Conservation (phyloP, 35 echinoderm and acorn worm genomes). For the Anneissia japonica region DNA sequence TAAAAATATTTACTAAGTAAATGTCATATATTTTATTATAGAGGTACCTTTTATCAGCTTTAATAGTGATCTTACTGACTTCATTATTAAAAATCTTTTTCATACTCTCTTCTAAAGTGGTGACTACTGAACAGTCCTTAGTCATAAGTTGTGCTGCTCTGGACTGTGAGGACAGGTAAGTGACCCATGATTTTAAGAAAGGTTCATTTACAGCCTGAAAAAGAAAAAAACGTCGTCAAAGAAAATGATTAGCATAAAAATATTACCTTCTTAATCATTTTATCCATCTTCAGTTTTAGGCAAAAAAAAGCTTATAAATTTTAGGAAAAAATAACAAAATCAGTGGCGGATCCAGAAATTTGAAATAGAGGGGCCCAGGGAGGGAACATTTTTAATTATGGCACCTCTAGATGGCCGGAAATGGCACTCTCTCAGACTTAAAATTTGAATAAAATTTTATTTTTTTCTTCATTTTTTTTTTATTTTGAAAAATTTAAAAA, state of each 20-base stretch:
- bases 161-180: conserved; percentile 72
- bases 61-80: conserved; percentile 68
- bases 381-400: too few species aligned
- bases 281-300: neutral
- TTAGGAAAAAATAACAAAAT: neutral
- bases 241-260: neutral
- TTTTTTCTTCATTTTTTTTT: too few species aligned
- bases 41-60: conserved; percentile 99
- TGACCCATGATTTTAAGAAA: conserved; percentile 60
- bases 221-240: neutral
- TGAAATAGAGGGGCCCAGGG: too few species aligned
- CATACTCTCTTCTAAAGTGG: conserved; percentile 67
- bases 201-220: conserved; percentile 71
- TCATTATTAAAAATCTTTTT: conserved; percentile 62
- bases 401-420: too few species aligned
- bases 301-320: neutral
- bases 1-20: too few species aligned
- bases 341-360: neutral
- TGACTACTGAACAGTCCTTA: conserved; percentile 69
- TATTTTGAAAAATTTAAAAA: too few species aligned
- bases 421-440: too few species aligned
- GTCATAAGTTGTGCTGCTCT: conserved; percentile 79
- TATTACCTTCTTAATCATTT: neutral
- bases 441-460: too few species aligned
- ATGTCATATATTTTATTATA: too few species aligned